Base-by-base conservation (phyloP, 2,888 invertebrate species). In the Apeira syringaria region DNA sequence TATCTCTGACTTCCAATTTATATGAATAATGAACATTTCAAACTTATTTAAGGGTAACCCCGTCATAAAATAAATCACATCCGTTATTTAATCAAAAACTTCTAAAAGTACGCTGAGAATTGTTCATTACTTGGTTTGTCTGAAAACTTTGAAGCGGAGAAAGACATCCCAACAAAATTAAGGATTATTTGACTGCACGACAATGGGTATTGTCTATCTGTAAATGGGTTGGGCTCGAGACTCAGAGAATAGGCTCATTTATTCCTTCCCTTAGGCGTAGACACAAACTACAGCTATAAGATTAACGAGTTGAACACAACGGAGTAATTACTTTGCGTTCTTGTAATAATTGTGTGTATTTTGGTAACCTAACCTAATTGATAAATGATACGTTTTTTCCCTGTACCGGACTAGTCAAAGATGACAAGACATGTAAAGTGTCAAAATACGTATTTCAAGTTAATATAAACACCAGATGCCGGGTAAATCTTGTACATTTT, bases 141-240 rank as follows among this genome's bases (percentile, higher is more conserved):
- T 65, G 55, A 41, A 65, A 75, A 74, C 62, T 74, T 73, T 60
- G 61, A 61, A 68, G 62, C 68, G 64, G 61, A 61, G 69, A 74
- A 74, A 77, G 76, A 74, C 75, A 75, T 77, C 71, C 65, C 68
- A 72, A 75, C 77, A 74, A 79, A 80, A n/a, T 80, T 83, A 74
- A 68, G 76, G 68, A 77, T 80, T 78, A 80, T 76, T 77, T 72
- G 68, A 69, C 68, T 73, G 69, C 68, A 74, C 68, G 73, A 80
- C 80, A 80, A 80, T 81, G 73, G 78, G 75, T 74, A 82, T 83
- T 83, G 82, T 83, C 79, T 80, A 74, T 80, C 73, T 80, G 74
- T 69, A 80, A 80, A 82, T 80, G 74, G 75, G 77, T 69, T 72
- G 73, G 68, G 73, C 68, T 68, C 61, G 68, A 71, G 68, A 32